These are phyloP conservation scores for Chesias legatella DNA, from an alignment of 2,888 invertebrate species.

Conservation along the genomic window DNA sequence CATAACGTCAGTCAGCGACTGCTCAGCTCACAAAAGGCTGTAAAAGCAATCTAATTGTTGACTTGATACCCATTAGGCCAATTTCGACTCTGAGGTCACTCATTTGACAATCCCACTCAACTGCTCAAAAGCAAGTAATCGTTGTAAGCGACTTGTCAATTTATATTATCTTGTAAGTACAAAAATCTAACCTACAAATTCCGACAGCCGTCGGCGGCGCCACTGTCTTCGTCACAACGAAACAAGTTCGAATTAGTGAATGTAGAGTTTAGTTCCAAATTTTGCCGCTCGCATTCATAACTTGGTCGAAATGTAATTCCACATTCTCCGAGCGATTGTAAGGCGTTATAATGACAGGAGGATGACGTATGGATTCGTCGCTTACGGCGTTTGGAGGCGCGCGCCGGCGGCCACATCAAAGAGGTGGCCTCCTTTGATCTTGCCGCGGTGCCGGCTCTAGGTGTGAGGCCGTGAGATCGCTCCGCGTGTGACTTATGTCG, in stretches of 20 bases:
- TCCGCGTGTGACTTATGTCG: conserved; percentile 38
- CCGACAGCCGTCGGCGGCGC: conserved; percentile 9
- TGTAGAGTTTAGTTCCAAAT: conserved; percentile 14
- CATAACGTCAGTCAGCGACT: no score
- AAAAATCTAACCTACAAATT: conserved; percentile 7
- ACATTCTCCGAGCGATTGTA: conserved; percentile 75
- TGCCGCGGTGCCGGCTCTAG: conserved; percentile 70
- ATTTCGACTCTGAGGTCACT: conserved; percentile 19
- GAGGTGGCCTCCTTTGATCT: conserved; percentile 79
- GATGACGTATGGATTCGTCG: conserved; percentile 81
- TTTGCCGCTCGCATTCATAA: conserved; percentile 14
- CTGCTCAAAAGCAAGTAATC: conserved; percentile 52
- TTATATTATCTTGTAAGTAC: conserved; percentile 75
- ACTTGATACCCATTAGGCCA: conserved; percentile 30
- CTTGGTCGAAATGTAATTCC: conserved; percentile 50
- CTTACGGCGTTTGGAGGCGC: conserved; percentile 79
- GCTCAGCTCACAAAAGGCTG: no score
- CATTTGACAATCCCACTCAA: conserved; percentile 25
- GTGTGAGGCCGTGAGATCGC: conserved; percentile 38
- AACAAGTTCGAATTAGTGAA: conserved; percentile 1
- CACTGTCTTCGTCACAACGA: conserved; percentile 6
- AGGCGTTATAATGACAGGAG: conserved; percentile 80
- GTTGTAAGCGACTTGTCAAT: conserved; percentile 74
- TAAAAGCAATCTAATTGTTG: conserved; percentile 29
- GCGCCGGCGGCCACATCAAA: conserved; percentile 79